phyloP scores from a whole-genome alignment of 2,797 vertebrate species.

The Coreius guichenoti region DNA sequence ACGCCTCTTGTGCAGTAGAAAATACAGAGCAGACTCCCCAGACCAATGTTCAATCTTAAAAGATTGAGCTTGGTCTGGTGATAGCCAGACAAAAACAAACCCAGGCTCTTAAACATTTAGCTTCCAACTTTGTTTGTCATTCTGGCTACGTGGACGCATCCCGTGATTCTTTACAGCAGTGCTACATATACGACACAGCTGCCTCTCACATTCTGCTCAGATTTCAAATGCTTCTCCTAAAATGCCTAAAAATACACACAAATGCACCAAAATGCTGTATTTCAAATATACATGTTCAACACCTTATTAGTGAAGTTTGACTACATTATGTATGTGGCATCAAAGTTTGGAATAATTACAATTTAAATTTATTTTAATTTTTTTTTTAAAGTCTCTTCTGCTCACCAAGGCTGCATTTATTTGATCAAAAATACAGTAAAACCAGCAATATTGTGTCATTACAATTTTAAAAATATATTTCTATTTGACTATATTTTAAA shows the following conservation, averaged over 20 bases:
- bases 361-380: not conserved
- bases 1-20: too few relatives aligned
- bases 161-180: not conserved
- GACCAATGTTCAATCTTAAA: too few relatives aligned
- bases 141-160: not conserved
- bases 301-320: not conserved
- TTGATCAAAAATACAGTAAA: not conserved
- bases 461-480: not conserved
- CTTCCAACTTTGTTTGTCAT: not conserved
- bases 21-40: too few relatives aligned
- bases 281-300: not conserved
- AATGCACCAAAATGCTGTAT: not conserved
- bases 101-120: not conserved
- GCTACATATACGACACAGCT: not conserved
- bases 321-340: not conserved
- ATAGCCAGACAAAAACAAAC: too few relatives aligned
- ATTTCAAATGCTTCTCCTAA: not conserved
- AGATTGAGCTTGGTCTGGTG: too few relatives aligned
- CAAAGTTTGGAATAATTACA: not conserved
- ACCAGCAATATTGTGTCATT: not conserved
- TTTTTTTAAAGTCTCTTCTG: not conserved
- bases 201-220: not conserved
- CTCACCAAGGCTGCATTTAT: not conserved
- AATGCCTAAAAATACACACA: not conserved
- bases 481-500: not conserved